Evolutionary conservation across 23 tunicate genomes (phyloP).

Genomic region (Styela plicata): DNA sequence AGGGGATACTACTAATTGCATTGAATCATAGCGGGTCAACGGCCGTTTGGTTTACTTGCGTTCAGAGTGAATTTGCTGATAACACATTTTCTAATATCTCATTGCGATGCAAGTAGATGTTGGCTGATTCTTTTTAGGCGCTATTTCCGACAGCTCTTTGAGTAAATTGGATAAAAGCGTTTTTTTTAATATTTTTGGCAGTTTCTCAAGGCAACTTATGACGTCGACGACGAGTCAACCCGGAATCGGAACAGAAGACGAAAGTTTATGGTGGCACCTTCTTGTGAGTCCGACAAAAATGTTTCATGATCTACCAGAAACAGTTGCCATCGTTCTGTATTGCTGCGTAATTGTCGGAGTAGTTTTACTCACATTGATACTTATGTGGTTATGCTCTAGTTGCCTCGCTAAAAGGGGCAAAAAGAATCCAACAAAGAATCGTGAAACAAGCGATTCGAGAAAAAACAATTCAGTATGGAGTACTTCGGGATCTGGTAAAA

Average conservation of each 20-base stretch:
- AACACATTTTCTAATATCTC: too few species aligned
- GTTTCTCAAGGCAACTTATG: too few species aligned
- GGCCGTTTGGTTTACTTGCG: too few species aligned
- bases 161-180: too few species aligned
- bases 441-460: background rate
- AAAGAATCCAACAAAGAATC: background rate
- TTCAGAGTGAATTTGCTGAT: too few species aligned
- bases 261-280: conserved; percentile 1
- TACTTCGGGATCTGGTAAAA: background rate
- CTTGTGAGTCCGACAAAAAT: conserved; percentile 4
- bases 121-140: too few species aligned
- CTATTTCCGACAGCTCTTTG: too few species aligned
- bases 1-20: too few species aligned
- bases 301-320: conserved; percentile 12
- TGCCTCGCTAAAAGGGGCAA: background rate
- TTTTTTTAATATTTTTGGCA: too few species aligned
- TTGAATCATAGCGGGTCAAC: too few species aligned
- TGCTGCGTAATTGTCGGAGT: conserved; percentile 17
- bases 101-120: too few species aligned
- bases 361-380: background rate
- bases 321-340: conserved; percentile 3
- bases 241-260: background rate
- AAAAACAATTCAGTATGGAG: background rate
- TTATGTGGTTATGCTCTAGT: conserved; percentile 22
- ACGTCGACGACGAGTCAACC: background rate